Conservation (phyloP, 2,888 invertebrate species). For the Erebia aethiops region DNA sequence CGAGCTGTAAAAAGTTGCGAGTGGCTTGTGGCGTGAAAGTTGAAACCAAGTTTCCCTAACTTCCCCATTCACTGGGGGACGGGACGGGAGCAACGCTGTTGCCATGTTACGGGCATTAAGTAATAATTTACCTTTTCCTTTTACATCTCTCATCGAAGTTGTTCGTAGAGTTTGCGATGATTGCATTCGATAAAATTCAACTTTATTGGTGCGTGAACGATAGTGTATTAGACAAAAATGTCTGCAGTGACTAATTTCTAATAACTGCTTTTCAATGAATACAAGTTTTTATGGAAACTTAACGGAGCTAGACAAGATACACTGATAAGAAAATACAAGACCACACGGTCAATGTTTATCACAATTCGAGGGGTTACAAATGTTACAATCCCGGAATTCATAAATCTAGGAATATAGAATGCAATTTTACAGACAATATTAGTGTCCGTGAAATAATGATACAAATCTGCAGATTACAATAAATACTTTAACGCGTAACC, state of each 20-base stretch:
- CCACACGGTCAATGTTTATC: no score
- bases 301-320: no score
- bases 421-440: no score
- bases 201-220: background rate
- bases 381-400: no score
- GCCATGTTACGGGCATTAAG: constrained; percentile 63
- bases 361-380: no score
- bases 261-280: background rate
- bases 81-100: constrained; percentile 48
- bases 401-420: no score
- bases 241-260: no score
- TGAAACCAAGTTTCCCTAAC: constrained; percentile 47
- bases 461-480: no score
- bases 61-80: constrained; percentile 40
- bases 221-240: background rate
- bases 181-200: constrained; percentile 4
- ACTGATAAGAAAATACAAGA: no score
- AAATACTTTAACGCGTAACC: no score
- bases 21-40: constrained; percentile 52
- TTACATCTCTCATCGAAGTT: constrained; percentile 41
- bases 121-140: constrained; percentile 56
- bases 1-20: constrained; percentile 56
- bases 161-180: constrained; percentile 5
- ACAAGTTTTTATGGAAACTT: no score
- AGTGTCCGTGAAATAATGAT: no score